These are phyloP conservation scores for Ceratosolen fusciceps DNA, from an alignment of 1,140 invertebrate species.

Conservation along the genomic window DNA sequence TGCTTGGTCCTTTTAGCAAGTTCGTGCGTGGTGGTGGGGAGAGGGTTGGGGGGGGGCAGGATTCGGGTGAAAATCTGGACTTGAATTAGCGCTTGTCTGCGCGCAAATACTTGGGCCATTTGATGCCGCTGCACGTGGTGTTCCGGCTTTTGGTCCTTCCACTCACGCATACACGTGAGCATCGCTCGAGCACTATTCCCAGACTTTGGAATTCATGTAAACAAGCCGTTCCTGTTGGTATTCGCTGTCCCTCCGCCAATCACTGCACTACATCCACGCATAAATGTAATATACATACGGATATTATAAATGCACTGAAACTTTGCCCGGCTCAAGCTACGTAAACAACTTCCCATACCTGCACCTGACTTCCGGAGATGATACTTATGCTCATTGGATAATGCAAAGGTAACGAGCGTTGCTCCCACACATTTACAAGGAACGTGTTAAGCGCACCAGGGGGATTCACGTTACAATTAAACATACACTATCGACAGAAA, in stretches of 20 bases:
- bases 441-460: no score
- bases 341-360: not conserved
- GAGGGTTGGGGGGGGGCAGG: not conserved
- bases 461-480: no score
- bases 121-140: not conserved
- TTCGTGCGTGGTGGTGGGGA: no score
- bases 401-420: not conserved
- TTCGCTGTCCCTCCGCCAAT: no score
- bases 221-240: slow-evolving; percentile 13
- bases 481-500: no score
- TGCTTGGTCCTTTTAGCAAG: no score
- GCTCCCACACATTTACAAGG: not conserved
- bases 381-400: not conserved
- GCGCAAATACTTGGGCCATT: not conserved
- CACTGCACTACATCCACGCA: no score
- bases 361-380: not conserved
- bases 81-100: slow-evolving; percentile 14
- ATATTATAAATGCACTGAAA: not conserved
- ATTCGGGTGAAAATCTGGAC: slow-evolving; percentile 44
- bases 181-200: not conserved
- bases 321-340: not conserved
- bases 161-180: not conserved
- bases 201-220: slow-evolving; percentile 36
- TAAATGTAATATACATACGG: no score
- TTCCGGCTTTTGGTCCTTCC: not conserved